Evolutionary conservation across 1,140 invertebrate genomes (phyloP), one percentile per base, ranked within the genome.

Genomic region (Cotesia chilonis): DNA sequence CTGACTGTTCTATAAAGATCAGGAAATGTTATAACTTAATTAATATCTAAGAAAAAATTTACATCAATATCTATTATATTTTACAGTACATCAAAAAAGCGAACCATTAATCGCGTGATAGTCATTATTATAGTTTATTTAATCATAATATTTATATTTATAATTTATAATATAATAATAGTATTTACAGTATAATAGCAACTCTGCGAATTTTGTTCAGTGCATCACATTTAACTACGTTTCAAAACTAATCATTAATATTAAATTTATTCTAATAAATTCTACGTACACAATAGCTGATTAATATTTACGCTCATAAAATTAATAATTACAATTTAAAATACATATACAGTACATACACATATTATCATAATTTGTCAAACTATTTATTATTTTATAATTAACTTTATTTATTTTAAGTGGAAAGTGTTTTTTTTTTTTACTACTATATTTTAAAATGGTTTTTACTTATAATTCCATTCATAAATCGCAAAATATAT

Each of bases 21-120:
- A 72, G 73, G 68, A 73, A 76, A 74, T 77, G 79, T 73, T 9
- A 47, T 47, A 9, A 47, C 28, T 76, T 80, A 76, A 79, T 75
- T 67, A 59, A 76, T 82, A 9, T 36, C 59, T 60, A 81, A 80
- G 74, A 79, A 80, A 68, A 72, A 82, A 83, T 82, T 71, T 82
- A 83, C 82, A 83, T 83, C 77, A 63, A 81, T 77, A 38, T 59
- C n/a, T 70, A 47, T 41, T 35, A 41, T 10, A 54, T 59, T 65
- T 54, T 74, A 80, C 76, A 81, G 78, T 73, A 75, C 80, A 82
- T 80, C 81, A 83, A 84, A 81, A 83, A 84, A 83, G 80, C 81
- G 77, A 71, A 78, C 76, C 70, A 75, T 47, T 79, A 74, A 54
- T 79, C 69, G 71, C 76, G 67, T 67, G 37, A 38, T 74, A 80